phyloP scores from a whole-genome alignment of 2,888 invertebrate species.

The Carabus problematicus region DNA sequence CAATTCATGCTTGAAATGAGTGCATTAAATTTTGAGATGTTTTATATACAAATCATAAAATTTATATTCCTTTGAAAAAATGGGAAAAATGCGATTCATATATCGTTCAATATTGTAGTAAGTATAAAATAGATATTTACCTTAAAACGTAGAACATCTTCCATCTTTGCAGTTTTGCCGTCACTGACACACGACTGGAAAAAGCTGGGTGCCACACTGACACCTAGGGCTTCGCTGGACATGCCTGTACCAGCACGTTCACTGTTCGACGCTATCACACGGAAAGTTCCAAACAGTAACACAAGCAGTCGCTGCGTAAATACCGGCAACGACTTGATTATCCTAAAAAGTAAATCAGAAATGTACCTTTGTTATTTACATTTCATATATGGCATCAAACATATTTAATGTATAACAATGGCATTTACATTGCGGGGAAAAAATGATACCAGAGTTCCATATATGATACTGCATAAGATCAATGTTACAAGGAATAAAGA shows the following conservation, averaged over 20 bases:
- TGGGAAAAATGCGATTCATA: no score
- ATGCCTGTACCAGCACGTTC: constrained; percentile 90
- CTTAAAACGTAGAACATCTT: constrained; percentile 94
- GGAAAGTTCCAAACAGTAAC: constrained; percentile 95
- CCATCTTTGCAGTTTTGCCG: constrained; percentile 94
- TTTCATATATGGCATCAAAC: not conserved
- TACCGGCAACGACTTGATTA: constrained; percentile 84
- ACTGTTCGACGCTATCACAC: constrained; percentile 91
- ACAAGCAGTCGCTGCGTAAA: constrained; percentile 94
- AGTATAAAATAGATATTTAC: constrained; percentile 60
- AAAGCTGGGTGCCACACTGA: constrained; percentile 94
- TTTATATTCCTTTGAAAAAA: no score
- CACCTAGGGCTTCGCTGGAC: constrained; percentile 94
- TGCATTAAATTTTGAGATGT: no score
- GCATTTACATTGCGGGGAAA: not conserved
- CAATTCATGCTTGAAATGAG: no score
- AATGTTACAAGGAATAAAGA: no score
- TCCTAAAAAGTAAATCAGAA: constrained; percentile 62
- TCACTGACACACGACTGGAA: constrained; percentile 96
- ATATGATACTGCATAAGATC: no score
- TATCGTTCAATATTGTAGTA: no score
- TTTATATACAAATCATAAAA: no score
- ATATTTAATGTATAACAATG: not conserved
- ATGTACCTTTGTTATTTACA: constrained; percentile 19
- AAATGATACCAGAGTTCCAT: no score